phyloP scores from a whole-genome alignment of 2,888 invertebrate species.

The Germaria angustata region DNA sequence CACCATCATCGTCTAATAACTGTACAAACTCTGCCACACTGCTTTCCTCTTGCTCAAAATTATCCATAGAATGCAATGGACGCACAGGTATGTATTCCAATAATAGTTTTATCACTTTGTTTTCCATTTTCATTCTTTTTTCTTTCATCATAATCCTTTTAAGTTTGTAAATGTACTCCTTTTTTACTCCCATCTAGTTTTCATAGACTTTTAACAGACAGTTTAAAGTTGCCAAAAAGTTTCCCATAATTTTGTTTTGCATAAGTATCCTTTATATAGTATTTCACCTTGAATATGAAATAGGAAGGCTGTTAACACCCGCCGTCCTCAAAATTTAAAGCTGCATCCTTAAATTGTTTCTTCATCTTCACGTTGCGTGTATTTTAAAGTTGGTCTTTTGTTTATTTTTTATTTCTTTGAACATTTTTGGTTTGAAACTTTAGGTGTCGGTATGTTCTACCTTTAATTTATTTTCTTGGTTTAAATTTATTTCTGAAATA shows the following conservation, averaged over 20 bases:
- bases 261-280: conserved; percentile 18
- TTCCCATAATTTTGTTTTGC: conserved; percentile 29
- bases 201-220: conserved; percentile 59
- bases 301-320: background rate
- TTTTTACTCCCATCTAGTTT: background rate
- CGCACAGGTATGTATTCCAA: conserved; percentile 82
- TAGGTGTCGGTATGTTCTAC: conserved; percentile 65
- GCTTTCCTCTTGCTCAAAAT: conserved; percentile 73
- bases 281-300: conserved; percentile 33
- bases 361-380: conserved; percentile 9
- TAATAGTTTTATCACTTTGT: conserved; percentile 43
- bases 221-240: conserved; percentile 56
- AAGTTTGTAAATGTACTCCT: conserved; percentile 9
- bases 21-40: conserved; percentile 61
- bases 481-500: conserved; percentile 51
- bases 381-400: background rate
- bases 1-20: conserved; percentile 66
- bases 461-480: conserved; percentile 64
- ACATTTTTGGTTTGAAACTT: conserved; percentile 54
- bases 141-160: background rate
- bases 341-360: conserved; percentile 36
- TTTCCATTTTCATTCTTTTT: background rate
- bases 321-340: conserved; percentile 1
- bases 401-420: conserved; percentile 4
- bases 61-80: conserved; percentile 82